A percentile compares a stretch with the other conserved stretches of the same genome.
These are phyloP conservation scores for Drosophila sp. DNA, from an alignment of 1,140 invertebrate genomes.

Conservation along the genomic window DNA sequence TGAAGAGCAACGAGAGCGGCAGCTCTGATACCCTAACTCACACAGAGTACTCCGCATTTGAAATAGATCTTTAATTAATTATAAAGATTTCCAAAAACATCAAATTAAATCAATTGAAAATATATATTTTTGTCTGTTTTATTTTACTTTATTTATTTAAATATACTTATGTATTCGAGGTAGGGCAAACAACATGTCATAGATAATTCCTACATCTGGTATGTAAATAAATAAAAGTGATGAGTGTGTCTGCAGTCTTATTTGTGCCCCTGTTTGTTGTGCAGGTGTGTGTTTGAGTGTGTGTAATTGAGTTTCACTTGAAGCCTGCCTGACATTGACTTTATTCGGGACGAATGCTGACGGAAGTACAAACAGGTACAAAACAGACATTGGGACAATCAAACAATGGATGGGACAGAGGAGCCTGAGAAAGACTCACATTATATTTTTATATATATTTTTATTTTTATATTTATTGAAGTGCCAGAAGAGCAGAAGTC, in stretches of 20 bases:
- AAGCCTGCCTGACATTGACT: conserved; percentile 68
- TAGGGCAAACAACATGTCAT: conserved; percentile 1
- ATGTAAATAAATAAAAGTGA: conserved; percentile 76
- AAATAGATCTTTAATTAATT: background rate
- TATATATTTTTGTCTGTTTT: no score
- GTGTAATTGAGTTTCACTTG: conserved; percentile 76
- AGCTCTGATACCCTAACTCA: background rate
- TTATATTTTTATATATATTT: conserved; percentile 63
- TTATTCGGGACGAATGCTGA: conserved; percentile 57
- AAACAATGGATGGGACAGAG: conserved; percentile 22
- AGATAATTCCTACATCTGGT: conserved; percentile 19
- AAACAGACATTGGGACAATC: conserved; percentile 33
- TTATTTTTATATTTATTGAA: no score
- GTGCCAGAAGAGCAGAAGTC: conserved; percentile 60
- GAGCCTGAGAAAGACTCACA: conserved; percentile 45
- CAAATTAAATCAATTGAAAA: no score
- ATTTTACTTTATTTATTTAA: background rate
- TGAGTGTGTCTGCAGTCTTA: conserved; percentile 44
- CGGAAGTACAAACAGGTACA: conserved; percentile 59
- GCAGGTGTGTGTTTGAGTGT: conserved; percentile 26
- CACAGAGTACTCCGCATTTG: background rate
- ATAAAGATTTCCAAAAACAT: no score
- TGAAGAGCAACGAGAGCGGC: background rate
- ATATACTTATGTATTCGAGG: background rate
- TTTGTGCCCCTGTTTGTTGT: conserved; percentile 37